These are phyloP conservation scores for Gymnarchus niloticus DNA, from an alignment of 2,113 vertebrate species.

Conservation along the genomic window DNA sequence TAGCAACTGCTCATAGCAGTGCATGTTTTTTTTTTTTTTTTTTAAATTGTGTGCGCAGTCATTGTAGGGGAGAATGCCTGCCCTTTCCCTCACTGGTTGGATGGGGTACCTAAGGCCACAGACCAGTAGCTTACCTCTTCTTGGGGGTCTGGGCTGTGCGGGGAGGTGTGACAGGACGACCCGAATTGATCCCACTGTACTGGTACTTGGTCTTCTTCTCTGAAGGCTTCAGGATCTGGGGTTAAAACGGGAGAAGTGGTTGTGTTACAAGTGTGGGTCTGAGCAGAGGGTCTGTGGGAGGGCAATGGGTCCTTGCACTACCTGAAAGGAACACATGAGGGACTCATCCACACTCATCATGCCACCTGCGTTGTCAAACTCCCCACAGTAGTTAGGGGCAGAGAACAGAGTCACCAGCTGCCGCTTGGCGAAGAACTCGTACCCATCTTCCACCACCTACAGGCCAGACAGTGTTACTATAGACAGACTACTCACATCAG, in stretches of 20 bases:
- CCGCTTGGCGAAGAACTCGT: slow-evolving; percentile 92
- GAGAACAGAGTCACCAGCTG: slow-evolving; percentile 91
- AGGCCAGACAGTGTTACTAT: not conserved
- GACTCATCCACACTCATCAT: slow-evolving; percentile 98
- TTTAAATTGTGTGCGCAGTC: slow-evolving; percentile 27
- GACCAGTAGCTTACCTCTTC: slow-evolving; percentile 80
- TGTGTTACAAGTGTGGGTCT: not conserved
- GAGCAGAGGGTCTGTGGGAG: not conserved
- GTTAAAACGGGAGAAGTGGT: slow-evolving; percentile 31
- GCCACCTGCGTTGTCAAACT: slow-evolving; percentile 91
- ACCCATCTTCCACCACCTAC: slow-evolving; percentile 91
- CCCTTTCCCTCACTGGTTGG: slow-evolving; percentile 42
- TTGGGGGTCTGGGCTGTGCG: slow-evolving; percentile 87
- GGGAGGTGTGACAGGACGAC: slow-evolving; percentile 85
- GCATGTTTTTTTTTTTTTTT: slow-evolving; percentile 36
- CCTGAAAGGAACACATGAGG: slow-evolving; percentile 95
- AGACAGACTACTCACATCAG: not conserved
- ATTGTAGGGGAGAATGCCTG: slow-evolving; percentile 40
- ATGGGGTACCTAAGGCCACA: slow-evolving; percentile 19
- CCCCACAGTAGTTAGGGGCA: slow-evolving; percentile 89
- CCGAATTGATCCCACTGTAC: slow-evolving; percentile 86
- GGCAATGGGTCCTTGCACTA: slow-evolving; percentile 36
- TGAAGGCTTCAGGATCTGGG: slow-evolving; percentile 87
- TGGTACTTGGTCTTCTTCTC: slow-evolving; percentile 96
- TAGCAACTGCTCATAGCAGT: slow-evolving; percentile 36